Evolutionary conservation across 2,888 invertebrate species (phyloP).

Genomic region (Drosophila melanosoma): DNA sequence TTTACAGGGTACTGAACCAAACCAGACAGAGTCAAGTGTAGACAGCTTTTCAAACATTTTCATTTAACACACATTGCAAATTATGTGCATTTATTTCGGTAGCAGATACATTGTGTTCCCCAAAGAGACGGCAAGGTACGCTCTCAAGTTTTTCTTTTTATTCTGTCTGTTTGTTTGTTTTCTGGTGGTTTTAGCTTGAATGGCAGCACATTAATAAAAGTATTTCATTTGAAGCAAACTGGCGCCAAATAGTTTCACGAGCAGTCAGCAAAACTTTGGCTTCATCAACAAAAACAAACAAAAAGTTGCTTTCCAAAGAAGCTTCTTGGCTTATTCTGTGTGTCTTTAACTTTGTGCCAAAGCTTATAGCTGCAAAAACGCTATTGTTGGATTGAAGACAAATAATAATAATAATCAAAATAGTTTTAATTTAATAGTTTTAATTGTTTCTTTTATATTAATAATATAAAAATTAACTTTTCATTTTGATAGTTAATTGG

Average conservation of each 20-base stretch:
- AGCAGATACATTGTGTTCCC: slow-evolving; percentile 22
- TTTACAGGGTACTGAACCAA: slow-evolving; percentile 22
- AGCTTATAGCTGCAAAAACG: slow-evolving; percentile 22
- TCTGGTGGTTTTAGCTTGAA: slow-evolving; percentile 4
- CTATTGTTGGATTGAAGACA: background rate
- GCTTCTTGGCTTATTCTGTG: slow-evolving; percentile 21
- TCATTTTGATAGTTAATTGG: background rate
- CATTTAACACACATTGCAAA: slow-evolving; percentile 50
- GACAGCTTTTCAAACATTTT: slow-evolving; percentile 43
- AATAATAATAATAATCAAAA: background rate
- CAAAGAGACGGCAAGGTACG: slow-evolving; percentile 17
- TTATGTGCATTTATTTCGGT: slow-evolving; percentile 69
- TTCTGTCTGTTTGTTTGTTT: slow-evolving; percentile 2
- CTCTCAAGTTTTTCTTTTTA: slow-evolving; percentile 10
- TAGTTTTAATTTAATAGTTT: background rate
- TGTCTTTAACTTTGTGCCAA: slow-evolving; percentile 37
- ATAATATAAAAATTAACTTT: background rate
- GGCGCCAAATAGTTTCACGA: slow-evolving; percentile 66
- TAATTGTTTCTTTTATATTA: background rate
- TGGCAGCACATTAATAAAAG: slow-evolving; percentile 62
- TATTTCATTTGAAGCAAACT: slow-evolving; percentile 58
- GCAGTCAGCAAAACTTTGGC: slow-evolving; percentile 57
- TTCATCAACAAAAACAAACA: slow-evolving; percentile 51
- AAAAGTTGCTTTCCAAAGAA: slow-evolving; percentile 53
- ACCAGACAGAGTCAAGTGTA: slow-evolving; percentile 36